These are phyloP conservation scores for Oreochromis aureus DNA, from an alignment of 2,113 vertebrate species.

Conservation along the genomic window DNA sequence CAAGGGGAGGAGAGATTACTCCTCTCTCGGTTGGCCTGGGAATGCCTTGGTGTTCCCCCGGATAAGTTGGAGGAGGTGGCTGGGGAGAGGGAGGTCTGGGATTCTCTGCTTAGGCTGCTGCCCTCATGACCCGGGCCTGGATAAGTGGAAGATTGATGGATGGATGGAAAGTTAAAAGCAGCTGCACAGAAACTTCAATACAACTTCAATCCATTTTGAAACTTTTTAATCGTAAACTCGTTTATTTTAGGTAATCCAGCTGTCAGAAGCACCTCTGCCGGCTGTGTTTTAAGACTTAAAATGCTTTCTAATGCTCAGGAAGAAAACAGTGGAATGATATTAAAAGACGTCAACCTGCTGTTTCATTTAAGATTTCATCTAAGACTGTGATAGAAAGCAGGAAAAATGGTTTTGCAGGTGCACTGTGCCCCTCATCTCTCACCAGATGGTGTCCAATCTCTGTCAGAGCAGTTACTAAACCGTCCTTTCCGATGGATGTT, in stretches of 20 bases:
- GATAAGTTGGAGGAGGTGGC: not conserved
- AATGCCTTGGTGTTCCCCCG: accelerated
- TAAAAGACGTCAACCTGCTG: not conserved
- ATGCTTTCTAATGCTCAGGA: not conserved
- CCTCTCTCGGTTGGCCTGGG: not conserved
- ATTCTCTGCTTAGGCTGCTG: not conserved
- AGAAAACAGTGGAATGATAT: not conserved
- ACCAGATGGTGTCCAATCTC: not conserved
- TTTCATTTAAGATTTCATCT: not conserved
- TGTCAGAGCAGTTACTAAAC: not conserved
- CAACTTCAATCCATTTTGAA: not conserved
- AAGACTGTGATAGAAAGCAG: not conserved
- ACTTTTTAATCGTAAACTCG: not conserved
- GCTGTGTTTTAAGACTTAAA: not conserved
- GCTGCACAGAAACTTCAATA: not conserved
- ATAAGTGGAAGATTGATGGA: not conserved
- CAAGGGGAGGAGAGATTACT: not conserved
- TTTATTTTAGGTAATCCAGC: not conserved
- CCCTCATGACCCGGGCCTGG: not conserved
- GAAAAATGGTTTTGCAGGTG: not conserved
- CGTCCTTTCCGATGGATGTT: not conserved
- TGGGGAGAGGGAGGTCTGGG: not conserved
- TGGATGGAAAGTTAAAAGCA: not conserved
- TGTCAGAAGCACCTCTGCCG: not conserved
- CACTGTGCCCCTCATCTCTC: not conserved